Evolutionary conservation across 2,113 vertebrate species (phyloP), one percentile per base, ranked within the genome.

Genomic region (Equus quagga): DNA sequence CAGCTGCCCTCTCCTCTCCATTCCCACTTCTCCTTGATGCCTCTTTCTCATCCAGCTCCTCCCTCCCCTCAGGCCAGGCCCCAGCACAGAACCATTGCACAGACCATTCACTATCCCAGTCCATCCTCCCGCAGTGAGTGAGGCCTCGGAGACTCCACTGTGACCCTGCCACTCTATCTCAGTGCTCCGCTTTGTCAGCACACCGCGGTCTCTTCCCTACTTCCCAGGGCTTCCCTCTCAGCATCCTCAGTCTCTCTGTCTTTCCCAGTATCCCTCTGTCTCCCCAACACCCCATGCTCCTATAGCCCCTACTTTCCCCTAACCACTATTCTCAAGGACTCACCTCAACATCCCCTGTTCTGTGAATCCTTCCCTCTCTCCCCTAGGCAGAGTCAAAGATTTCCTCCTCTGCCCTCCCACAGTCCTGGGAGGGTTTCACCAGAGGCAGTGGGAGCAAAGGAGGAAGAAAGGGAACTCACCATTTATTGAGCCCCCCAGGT

Each of bases 11-110:
- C 17, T 49, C 64, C 4, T 62, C 86, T 91, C 69, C 28, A 36
- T 19, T 26, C 23, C 58, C 26, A 56, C 10, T 33, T 54, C n/a
- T 24, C 46, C 4, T 0, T 0, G 17, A n/a, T 4, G 58, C 31
- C 31, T 19, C 58, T 65, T 70, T 60, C n/a, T 83, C 46, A 26
- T 51, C 24, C 56, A 87, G 24, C 10, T 2, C 28, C 23, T 49
- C 44, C 44, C 18, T 15, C 78, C 5, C 44, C 44, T 19, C 17
- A 64, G 23, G 36, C 58, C 23, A 0, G 31, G 49, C 58, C 11
- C 62, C 84, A 36, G 60, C 33, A 41, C 72, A 24, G 80, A 64
- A 58, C 24, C 58, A 8, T 51, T 7, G 6, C 33, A 7, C 8
- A 92, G 49, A 49, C n/a, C 17, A 4, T 28, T 73, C 58, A 8